Conservation (phyloP, 2,797 vertebrate species). For the Delichon dasypus region DNA sequence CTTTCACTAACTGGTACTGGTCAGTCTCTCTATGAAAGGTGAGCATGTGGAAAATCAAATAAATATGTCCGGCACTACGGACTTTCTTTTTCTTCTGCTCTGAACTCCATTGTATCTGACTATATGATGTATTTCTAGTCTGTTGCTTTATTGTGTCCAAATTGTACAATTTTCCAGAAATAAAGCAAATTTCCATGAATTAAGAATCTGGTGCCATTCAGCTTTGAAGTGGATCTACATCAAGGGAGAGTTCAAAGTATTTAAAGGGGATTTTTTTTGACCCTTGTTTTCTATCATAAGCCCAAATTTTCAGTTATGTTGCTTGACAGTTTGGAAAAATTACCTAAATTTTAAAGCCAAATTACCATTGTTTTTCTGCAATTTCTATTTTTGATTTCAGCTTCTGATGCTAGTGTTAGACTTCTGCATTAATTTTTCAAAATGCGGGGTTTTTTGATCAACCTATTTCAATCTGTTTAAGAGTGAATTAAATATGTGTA, state of each 20-base stretch:
- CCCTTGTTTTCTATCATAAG: not conserved
- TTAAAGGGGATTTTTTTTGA: not conserved
- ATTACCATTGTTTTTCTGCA: not conserved
- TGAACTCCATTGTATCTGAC: not conserved
- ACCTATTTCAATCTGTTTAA: not conserved
- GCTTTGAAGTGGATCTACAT: not conserved
- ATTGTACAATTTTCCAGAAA: not conserved
- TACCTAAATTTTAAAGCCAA: not conserved
- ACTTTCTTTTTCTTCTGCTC: not conserved
- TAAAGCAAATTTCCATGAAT: not conserved
- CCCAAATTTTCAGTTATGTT: not conserved
- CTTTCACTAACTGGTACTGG: not conserved
- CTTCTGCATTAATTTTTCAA: not conserved
- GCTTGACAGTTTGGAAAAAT: not conserved
- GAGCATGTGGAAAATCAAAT: not conserved
- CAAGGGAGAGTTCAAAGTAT: not conserved
- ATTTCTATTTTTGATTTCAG: not conserved
- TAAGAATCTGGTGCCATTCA: not conserved
- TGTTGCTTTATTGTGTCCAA: not conserved
- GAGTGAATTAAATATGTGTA: not conserved
- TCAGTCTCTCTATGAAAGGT: not conserved
- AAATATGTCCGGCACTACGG: not conserved
- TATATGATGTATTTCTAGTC: not conserved
- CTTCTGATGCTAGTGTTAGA: not conserved
- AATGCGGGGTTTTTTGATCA: fast-evolving